Conservation (phyloP, 1,140 invertebrate species). For the Anastatus disparis region DNA sequence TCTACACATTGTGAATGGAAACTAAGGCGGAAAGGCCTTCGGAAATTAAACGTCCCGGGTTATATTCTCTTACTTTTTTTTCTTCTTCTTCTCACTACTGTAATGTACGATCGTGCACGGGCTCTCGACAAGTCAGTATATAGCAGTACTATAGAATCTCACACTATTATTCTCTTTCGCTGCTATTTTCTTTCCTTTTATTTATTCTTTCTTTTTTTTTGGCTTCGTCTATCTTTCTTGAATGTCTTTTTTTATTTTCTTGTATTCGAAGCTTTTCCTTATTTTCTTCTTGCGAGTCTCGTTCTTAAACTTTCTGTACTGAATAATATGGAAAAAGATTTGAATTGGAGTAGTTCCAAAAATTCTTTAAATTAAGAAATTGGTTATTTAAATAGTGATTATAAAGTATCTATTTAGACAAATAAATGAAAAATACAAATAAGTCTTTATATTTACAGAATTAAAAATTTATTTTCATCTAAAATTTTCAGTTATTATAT, state of each 20-base stretch:
- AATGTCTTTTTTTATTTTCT: too few relatives aligned
- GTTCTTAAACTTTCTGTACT: slow-evolving; percentile 2
- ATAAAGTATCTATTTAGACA: not conserved
- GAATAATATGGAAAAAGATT: slow-evolving; percentile 21
- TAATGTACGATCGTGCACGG: slow-evolving; percentile 64
- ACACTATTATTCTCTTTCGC: slow-evolving; percentile 33
- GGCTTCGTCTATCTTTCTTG: too few relatives aligned
- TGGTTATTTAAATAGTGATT: not conserved
- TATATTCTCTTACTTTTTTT: too few relatives aligned
- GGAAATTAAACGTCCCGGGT: slow-evolving; percentile 67
- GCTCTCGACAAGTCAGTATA: slow-evolving; percentile 47
- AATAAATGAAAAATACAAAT: too few relatives aligned
- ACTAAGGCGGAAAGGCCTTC: slow-evolving; percentile 65
- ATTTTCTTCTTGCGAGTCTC: not conserved
- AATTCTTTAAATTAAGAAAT: slow-evolving; percentile 15
- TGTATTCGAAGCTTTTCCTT: too few relatives aligned
- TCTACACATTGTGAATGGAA: slow-evolving; percentile 60
- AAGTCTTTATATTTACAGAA: too few relatives aligned
- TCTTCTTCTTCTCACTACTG: slow-evolving; percentile 57
- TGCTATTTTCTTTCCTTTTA: slow-evolving; percentile 8
- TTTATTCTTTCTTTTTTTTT: not conserved
- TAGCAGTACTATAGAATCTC: not conserved
- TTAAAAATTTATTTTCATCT: too few relatives aligned
- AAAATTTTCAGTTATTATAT: too few relatives aligned
- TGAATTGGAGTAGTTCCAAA: not conserved